A percentile compares a stretch with the other conserved stretches of the same genome.
phyloP scores from a whole-genome alignment of 1,140 invertebrate species.

The Acyrthosiphon pisum region DNA sequence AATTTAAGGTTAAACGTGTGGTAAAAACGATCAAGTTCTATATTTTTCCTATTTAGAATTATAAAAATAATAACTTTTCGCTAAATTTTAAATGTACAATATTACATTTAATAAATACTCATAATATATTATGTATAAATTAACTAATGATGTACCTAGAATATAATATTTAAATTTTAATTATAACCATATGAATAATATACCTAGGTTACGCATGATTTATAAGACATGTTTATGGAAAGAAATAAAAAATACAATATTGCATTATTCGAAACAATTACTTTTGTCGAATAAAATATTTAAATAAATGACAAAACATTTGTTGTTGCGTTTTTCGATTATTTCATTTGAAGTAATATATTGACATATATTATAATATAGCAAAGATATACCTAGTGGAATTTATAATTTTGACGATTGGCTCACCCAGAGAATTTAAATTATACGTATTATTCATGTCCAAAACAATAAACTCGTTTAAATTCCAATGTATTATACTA shows the following conservation, averaged over 20 bases:
- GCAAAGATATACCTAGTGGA: not conserved
- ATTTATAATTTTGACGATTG: not conserved
- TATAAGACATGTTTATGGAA: not conserved
- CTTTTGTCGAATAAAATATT: not conserved
- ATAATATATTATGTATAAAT: not conserved
- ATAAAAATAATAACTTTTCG: not conserved
- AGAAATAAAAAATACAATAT: not conserved
- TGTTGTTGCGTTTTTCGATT: not conserved
- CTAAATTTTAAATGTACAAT: not conserved
- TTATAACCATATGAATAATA: not conserved
- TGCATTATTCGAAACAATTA: not conserved
- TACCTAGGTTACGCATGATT: not conserved
- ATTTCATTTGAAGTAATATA: not conserved
- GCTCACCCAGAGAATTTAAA: not conserved
- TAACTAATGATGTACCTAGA: not conserved
- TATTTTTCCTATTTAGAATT: not conserved
- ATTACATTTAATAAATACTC: not conserved
- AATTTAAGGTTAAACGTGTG: not conserved
- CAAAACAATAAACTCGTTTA: conserved; percentile 22
- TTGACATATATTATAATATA: not conserved
- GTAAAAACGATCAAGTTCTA: not conserved
- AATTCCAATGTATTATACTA: not conserved
- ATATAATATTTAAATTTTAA: conserved; percentile 12
- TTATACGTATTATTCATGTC: not conserved
- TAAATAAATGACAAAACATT: conserved; percentile 7